phyloP scores from a whole-genome alignment of 1,140 invertebrate genomes.

The Drosophila virilis region DNA sequence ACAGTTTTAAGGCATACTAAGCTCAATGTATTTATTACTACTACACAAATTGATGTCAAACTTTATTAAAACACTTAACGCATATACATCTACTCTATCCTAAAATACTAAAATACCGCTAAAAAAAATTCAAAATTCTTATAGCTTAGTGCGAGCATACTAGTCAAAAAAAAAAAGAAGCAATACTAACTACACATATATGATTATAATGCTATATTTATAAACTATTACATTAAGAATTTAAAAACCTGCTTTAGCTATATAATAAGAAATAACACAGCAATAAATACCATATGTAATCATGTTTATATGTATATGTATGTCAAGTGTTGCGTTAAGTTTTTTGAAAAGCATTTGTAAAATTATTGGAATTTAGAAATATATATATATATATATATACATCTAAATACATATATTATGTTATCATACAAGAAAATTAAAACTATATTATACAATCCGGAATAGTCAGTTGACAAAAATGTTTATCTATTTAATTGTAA shows the following conservation, averaged over 20 bases:
- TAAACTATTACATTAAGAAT: too few relatives aligned
- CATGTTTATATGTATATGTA: conserved; percentile 54
- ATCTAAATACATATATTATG: not conserved
- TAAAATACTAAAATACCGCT: conserved; percentile 49
- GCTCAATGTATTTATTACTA: conserved; percentile 1
- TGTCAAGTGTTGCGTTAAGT: conserved; percentile 63
- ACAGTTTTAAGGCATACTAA: conserved; percentile 56
- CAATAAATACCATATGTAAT: conserved; percentile 34
- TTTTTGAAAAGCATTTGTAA: conserved; percentile 48
- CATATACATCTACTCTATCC: conserved; percentile 77
- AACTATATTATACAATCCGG: not conserved
- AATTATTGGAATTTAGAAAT: conserved; percentile 13
- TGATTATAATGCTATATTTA: conserved; percentile 21
- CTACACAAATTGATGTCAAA: conserved; percentile 12
- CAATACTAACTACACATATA: conserved; percentile 17
- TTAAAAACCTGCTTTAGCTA: conserved; percentile 34
- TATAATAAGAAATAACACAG: conserved; percentile 38
- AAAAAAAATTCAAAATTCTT: conserved; percentile 23
- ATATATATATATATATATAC: conserved; percentile 18
- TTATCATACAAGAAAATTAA: not conserved
- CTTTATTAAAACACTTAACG: conserved; percentile 54
- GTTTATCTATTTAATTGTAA: conserved; percentile 43
- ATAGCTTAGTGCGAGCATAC: conserved; percentile 78
- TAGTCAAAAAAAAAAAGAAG: conserved; percentile 54
- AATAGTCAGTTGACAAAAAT: conserved; percentile 32